A percentile compares a stretch with the other conserved stretches of the same genome.
These are phyloP conservation scores for Drosophila burlai DNA, from an alignment of 1,140 invertebrate species.

Conservation along the genomic window DNA sequence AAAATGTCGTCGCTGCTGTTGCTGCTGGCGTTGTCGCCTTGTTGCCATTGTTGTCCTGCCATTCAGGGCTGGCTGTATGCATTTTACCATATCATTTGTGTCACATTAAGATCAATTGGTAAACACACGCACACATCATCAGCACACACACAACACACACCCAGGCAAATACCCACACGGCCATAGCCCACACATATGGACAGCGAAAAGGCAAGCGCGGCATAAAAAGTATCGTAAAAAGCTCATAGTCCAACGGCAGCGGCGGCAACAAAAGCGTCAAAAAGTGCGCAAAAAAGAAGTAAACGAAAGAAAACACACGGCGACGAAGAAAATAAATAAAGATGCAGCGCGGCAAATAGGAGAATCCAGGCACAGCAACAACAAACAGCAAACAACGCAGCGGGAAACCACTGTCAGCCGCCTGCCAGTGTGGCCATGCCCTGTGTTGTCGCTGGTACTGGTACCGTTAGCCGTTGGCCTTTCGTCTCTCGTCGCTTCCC, in stretches of 20 bases:
- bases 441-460: constrained; percentile 45
- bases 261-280: constrained; percentile 64
- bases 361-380: constrained; percentile 44
- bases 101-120: constrained; percentile 85
- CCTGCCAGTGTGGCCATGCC: constrained; percentile 67
- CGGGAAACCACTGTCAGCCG: constrained; percentile 63
- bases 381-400: constrained; percentile 59
- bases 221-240: constrained; percentile 78
- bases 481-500: constrained; percentile 15
- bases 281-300: constrained; percentile 71
- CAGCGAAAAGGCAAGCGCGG: constrained; percentile 70
- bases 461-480: constrained; percentile 41
- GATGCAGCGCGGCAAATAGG: constrained; percentile 72
- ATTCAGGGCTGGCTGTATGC: constrained; percentile 63
- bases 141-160: constrained; percentile 19
- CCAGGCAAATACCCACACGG: constrained; percentile 1
- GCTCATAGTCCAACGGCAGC: constrained; percentile 33
- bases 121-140: constrained; percentile 55
- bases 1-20: constrained; percentile 66
- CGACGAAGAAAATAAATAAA: constrained; percentile 47
- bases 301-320: constrained; percentile 15
- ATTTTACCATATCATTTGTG: constrained; percentile 84
- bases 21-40: constrained; percentile 53
- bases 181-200: constrained; percentile 31
- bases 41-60: constrained; percentile 61